Evolutionary conservation across 2,797 vertebrate species (phyloP).

Genomic region (Enteromius trimaculatus): DNA sequence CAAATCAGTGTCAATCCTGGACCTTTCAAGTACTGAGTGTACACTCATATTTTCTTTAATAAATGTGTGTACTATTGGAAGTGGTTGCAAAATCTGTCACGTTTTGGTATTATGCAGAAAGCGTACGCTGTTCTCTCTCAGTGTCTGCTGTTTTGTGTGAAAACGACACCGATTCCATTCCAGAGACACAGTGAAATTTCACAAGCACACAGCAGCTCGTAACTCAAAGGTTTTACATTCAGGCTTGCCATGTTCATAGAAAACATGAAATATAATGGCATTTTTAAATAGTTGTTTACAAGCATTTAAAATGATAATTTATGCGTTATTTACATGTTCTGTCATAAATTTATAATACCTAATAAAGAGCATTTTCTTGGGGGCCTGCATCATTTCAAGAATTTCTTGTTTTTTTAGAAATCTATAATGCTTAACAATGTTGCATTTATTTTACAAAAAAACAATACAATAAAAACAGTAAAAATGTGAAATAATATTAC

Average conservation of each 20-base stretch:
- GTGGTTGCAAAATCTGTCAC: not conserved
- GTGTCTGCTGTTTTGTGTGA: constrained; percentile 29
- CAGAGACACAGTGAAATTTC: not conserved
- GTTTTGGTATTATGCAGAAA: not conserved
- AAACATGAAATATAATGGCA: not conserved
- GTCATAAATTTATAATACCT: not conserved
- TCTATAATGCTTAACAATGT: too few species aligned
- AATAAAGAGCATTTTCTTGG: not conserved
- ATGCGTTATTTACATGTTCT: too few species aligned
- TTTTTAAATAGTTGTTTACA: not conserved
- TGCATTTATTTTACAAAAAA: not conserved
- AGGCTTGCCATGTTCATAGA: not conserved
- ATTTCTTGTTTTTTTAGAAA: too few species aligned
- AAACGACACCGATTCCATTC: constrained; percentile 17
- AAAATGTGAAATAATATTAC: not conserved
- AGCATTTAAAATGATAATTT: not conserved
- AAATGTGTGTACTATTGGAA: not conserved
- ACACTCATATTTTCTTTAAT: too few species aligned
- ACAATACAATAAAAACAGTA: not conserved
- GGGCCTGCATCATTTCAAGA: too few species aligned
- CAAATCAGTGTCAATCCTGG: not conserved
- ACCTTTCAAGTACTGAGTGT: not conserved
- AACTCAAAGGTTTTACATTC: not conserved
- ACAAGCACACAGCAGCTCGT: not conserved
- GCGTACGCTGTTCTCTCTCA: not conserved